Base-by-base conservation (phyloP, 1,140 invertebrate genomes). In the Hylaeus volcanicus region DNA sequence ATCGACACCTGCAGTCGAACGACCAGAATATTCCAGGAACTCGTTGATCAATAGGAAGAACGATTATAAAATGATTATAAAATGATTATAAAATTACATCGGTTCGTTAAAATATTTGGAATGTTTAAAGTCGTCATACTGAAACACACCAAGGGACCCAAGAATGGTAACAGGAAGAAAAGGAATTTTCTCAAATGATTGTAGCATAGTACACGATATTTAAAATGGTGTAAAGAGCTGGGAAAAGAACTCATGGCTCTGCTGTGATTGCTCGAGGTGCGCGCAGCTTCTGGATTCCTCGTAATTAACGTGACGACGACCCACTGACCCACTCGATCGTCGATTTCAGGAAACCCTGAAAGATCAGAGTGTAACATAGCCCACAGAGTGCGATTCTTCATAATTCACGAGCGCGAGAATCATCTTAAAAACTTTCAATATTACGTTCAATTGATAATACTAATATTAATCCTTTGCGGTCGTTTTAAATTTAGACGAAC, bases 271-370 rank as follows among this genome's bases (percentile, higher is more conserved):
- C 78, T 71, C 82, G 75, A 60, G 64, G 65, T 74, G 68, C 60
- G 70, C 43, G 11, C 39, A 53, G 56, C 80, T 58, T 82, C 82
- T 90, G 87, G 81, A 90, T 89, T 92, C 88, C 86, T 81, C 77
- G 89, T 91, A 91, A 92, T 92, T 92, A 92, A 90, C 83, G 81
- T 83, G 84, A 81, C 87, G 84, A 86, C 87, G 90, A 91, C 91
- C 91, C 77, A 92, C 90, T 92, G 86, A 92, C 91, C 90, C 85
- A 92, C 90, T 91, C 84, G 75, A 86, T 84, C 84, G 70, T 84
- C 83, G 77, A 91, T 90, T 91, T 74, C 63, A 69, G 78, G 41
- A 72, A 79, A 60, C 70, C 66, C 74, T 70, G 26, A 66, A 72
- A 73, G 51, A 43, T 65, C 60, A 14, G 39, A 26, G 45, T 60